Conservation (phyloP, 2,113 vertebrate species). For the Mobula birostris region DNA sequence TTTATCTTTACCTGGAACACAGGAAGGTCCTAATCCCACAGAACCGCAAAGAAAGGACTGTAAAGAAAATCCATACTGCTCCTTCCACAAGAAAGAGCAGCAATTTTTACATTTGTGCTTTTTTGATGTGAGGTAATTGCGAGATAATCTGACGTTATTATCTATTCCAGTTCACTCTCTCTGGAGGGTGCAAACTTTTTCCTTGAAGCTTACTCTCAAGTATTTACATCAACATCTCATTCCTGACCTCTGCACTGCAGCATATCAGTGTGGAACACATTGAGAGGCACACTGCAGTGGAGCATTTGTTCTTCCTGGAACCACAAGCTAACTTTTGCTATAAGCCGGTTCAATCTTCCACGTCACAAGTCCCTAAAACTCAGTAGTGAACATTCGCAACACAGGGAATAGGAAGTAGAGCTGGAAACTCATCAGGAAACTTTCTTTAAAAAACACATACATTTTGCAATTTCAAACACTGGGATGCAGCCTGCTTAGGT, state of each 20-base stretch:
- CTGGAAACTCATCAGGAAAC: neutral
- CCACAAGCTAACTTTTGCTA: neutral
- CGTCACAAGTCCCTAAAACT: neutral
- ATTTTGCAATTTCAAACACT: neutral
- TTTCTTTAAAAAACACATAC: neutral
- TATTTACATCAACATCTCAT: neutral
- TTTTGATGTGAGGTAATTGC: no score
- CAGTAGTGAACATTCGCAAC: neutral
- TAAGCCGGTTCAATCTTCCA: neutral
- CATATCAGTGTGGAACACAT: no score
- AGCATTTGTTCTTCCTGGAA: no score
- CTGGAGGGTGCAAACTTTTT: no score
- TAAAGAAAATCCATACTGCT: neutral
- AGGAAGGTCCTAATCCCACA: neutral
- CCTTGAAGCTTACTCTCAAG: neutral
- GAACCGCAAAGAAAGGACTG: neutral
- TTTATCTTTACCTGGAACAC: neutral
- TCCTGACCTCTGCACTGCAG: no score
- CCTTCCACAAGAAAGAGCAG: no score
- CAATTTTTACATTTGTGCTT: no score
- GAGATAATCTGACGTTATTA: no score
- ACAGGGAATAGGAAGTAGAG: neutral
- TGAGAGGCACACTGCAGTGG: no score
- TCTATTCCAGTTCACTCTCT: no score
- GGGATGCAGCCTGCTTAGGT: neutral